Percentiles rank a stretch among this genome's conserved stretches.
phyloP scores from a whole-genome alignment of 2,888 invertebrate species.

The Phytoseiulus persimilis region DNA sequence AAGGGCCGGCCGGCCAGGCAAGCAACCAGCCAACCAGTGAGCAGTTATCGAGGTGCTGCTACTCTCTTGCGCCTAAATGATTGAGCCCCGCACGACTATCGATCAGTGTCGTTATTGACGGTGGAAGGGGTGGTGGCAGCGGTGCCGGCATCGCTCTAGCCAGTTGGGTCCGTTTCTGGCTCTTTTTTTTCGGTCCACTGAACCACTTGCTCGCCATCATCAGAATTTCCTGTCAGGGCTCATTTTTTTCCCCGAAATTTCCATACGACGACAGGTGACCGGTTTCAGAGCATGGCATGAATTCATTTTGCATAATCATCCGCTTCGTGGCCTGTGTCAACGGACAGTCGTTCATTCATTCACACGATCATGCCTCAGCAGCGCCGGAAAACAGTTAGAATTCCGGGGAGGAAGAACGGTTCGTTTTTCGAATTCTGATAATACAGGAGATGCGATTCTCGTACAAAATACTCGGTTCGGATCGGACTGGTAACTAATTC shows the following conservation, averaged over 20 bases:
- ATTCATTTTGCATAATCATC: too few relatives aligned
- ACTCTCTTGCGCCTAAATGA: background rate
- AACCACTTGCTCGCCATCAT: background rate
- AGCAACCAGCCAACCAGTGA: background rate
- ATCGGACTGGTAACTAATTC: too few relatives aligned
- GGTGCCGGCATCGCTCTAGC: background rate
- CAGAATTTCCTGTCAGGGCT: background rate
- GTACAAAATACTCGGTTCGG: too few relatives aligned
- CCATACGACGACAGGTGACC: background rate
- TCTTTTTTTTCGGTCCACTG: background rate
- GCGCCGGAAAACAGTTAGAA: too few relatives aligned
- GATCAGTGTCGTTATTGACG: conserved; percentile 5
- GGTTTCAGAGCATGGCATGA: background rate
- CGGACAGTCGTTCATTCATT: too few relatives aligned
- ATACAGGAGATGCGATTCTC: too few relatives aligned
- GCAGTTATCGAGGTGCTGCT: background rate
- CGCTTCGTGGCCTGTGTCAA: too few relatives aligned
- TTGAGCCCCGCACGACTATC: background rate
- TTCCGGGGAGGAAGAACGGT: too few relatives aligned
- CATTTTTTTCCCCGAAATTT: background rate
- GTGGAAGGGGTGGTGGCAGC: background rate
- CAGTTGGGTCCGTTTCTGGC: background rate
- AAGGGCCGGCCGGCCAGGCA: background rate
- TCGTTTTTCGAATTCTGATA: too few relatives aligned
- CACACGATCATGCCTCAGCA: too few relatives aligned